These are phyloP conservation scores for Sebastes melanostomus DNA, from an alignment of 2,797 vertebrate species.

Conservation along the genomic window DNA sequence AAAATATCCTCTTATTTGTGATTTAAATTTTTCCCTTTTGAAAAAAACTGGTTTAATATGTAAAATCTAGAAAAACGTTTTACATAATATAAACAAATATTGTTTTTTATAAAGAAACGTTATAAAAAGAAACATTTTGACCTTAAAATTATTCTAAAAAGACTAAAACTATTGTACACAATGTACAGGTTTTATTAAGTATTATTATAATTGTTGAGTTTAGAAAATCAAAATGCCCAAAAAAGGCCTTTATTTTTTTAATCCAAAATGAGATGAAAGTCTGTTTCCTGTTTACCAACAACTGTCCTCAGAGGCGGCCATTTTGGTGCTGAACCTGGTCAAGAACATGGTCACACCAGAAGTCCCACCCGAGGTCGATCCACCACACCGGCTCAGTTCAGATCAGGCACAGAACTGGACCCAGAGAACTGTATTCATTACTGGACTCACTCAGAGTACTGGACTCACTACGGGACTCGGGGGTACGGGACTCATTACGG, in stretches of 20 bases:
- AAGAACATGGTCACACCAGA: slow-evolving; percentile 1
- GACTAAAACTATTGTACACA: too few relatives aligned
- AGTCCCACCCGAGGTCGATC: neutral
- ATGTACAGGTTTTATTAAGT: neutral
- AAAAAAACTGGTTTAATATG: neutral
- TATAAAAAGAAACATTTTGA: too few relatives aligned
- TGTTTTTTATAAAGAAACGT: too few relatives aligned
- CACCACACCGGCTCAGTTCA: neutral
- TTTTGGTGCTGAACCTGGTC: slow-evolving; percentile 38
- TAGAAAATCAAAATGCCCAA: neutral
- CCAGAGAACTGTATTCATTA: neutral
- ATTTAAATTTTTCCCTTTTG: neutral
- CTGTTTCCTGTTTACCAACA: neutral
- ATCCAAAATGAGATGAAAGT: neutral
- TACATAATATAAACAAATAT: neutral
- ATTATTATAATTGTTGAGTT: neutral
- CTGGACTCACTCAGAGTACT: too few relatives aligned
- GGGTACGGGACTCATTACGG: too few relatives aligned
- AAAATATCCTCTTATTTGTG: neutral
- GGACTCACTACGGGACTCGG: too few relatives aligned
- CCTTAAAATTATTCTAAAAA: too few relatives aligned
- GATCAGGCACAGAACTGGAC: neutral
- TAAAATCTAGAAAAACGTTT: neutral
- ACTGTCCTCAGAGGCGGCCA: slow-evolving; percentile 32
- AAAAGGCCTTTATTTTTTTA: neutral